Evolutionary conservation across 2,888 invertebrate species (phyloP).

Genomic region (Cosmia pyralina): DNA sequence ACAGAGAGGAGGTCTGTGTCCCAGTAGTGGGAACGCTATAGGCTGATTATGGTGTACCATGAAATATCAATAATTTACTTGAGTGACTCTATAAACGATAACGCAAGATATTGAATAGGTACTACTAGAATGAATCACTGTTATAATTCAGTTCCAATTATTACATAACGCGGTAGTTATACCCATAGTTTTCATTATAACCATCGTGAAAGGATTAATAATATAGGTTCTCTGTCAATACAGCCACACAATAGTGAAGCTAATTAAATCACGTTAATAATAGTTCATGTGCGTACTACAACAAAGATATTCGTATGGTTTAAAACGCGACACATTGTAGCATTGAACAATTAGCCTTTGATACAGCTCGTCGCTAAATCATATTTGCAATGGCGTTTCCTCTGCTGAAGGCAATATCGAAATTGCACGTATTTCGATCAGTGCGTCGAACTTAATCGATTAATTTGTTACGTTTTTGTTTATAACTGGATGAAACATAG

Average conservation of each 20-base stretch:
- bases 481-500: background rate
- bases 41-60: too few species aligned
- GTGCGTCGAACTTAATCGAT: conserved; percentile 33
- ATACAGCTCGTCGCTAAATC: conserved; percentile 83
- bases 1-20: too few species aligned
- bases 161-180: background rate
- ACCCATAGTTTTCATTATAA: conserved; percentile 2
- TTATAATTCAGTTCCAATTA: background rate
- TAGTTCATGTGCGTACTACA: background rate
- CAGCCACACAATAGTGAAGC: conserved; percentile 27
- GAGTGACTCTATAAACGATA: background rate
- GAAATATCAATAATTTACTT: background rate
- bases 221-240: conserved; percentile 28
- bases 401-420: conserved; percentile 80
- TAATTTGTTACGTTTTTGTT: conserved; percentile 17
- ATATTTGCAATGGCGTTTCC: conserved; percentile 82
- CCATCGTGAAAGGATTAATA: conserved; percentile 15
- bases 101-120: background rate
- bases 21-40: too few species aligned
- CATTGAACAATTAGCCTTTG: conserved; percentile 84
- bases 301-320: conserved; percentile 11
- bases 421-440: conserved; percentile 74
- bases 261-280: conserved; percentile 35
- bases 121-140: background rate
- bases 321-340: conserved; percentile 64